Conservation (phyloP, 2,113 vertebrate genomes). For the Pantherophis guttatus region DNA sequence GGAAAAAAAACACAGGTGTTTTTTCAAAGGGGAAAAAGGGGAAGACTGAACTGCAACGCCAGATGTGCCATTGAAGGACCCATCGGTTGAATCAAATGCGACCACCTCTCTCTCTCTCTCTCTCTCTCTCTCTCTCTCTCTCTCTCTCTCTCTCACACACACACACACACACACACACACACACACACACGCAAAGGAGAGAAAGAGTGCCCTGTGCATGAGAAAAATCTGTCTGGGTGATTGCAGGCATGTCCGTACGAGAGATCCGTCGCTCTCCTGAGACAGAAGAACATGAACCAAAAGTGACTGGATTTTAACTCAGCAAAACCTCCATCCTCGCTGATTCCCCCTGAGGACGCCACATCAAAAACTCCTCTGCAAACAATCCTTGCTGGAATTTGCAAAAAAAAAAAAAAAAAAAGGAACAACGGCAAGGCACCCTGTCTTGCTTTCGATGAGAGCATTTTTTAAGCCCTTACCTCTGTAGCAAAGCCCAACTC, state of each 20-base stretch:
- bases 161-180: too few relatives aligned
- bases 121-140: too few relatives aligned
- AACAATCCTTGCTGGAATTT: not conserved
- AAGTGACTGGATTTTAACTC: not conserved
- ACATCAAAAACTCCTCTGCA: not conserved
- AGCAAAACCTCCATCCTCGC: not conserved
- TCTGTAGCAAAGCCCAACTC: constrained; percentile 59
- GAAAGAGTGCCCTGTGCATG: not conserved
- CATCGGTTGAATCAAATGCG: not conserved
- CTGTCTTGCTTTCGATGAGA: not conserved
- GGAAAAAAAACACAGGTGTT: not conserved
- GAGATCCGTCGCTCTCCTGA: not conserved
- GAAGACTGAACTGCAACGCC: not conserved
- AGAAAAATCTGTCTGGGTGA: not conserved
- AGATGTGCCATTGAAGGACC: not conserved
- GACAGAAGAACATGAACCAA: too few relatives aligned
- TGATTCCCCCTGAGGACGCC: not conserved
- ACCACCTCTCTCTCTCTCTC: not conserved
- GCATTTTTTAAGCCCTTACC: constrained; percentile 61
- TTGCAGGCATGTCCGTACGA: not conserved
- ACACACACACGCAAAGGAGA: too few relatives aligned
- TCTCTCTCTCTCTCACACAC: too few relatives aligned
- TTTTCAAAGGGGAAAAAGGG: not conserved
- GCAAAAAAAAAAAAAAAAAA: not conserved
- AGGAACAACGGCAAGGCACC: not conserved